Conservation (phyloP, 1,140 invertebrate genomes). For the Trichonephila clavata region DNA sequence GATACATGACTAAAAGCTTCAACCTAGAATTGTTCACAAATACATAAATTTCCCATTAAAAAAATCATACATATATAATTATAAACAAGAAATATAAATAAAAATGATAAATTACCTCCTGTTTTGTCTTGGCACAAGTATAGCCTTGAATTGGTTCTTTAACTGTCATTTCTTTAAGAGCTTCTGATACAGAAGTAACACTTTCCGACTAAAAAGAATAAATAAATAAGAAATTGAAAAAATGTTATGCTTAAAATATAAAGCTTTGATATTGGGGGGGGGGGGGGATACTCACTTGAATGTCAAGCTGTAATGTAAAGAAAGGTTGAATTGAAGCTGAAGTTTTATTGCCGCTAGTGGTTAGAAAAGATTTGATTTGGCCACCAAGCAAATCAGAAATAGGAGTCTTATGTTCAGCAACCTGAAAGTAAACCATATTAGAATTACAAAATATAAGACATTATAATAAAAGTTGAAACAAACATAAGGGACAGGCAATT, state of each 20-base stretch:
- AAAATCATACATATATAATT: background rate
- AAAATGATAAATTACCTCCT: conserved; percentile 80
- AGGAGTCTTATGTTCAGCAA: conserved; percentile 91
- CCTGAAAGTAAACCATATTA: conserved; percentile 79
- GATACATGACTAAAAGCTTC: conserved; percentile 93
- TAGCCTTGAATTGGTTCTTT: conserved; percentile 92
- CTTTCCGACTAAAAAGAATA: conserved; percentile 86
- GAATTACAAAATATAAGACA: too few relatives aligned
- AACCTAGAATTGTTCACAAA: conserved; percentile 78
- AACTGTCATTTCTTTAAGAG: conserved; percentile 90
- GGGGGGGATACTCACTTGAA: conserved; percentile 86
- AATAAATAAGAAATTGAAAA: background rate
- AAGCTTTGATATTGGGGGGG: background rate
- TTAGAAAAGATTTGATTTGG: conserved; percentile 88
- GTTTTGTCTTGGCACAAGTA: conserved; percentile 89
- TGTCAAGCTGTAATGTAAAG: conserved; percentile 95
- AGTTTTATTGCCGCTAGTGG: conserved; percentile 88
- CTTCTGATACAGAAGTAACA: conserved; percentile 87
- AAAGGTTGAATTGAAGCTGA: conserved; percentile 92
- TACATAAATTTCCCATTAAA: background rate
- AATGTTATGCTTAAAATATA: background rate
- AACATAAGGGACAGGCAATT: too few relatives aligned
- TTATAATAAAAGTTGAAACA: too few relatives aligned
- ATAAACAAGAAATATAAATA: background rate
- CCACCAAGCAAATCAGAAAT: conserved; percentile 96